Percentiles rank a stretch among this genome's conserved stretches.
These are phyloP conservation scores for Caenorhabditis uteleia DNA, from an alignment of 2,888 invertebrate species.

Conservation along the genomic window DNA sequence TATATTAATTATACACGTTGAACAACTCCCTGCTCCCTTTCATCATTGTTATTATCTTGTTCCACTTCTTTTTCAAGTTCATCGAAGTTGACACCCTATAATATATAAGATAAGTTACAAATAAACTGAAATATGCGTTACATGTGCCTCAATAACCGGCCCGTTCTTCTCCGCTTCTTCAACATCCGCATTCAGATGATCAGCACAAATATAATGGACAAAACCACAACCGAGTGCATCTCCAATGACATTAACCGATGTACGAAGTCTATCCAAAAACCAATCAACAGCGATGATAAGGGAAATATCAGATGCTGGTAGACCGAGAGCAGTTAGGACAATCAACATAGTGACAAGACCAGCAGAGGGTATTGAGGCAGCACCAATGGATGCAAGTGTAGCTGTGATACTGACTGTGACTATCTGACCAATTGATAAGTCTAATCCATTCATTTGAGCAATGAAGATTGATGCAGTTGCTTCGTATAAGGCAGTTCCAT, in stretches of 20 bases:
- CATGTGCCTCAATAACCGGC: constrained; percentile 33
- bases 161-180: constrained; percentile 31
- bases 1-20: no score
- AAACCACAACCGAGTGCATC: constrained; percentile 92
- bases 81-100: constrained; percentile 35
- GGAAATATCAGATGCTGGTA: constrained; percentile 72
- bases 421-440: constrained; percentile 82
- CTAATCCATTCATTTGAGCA: constrained; percentile 84
- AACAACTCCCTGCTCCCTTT: no score
- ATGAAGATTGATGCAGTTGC: constrained; percentile 86
- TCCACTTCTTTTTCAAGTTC: constrained; percentile 24
- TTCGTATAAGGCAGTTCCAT: constrained; percentile 77
- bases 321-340: constrained; percentile 72
- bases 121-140: constrained; percentile 2
- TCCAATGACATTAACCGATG: constrained; percentile 86
- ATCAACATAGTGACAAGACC: constrained; percentile 70
- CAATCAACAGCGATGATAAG: constrained; percentile 73
- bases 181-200: constrained; percentile 41
- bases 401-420: constrained; percentile 89
- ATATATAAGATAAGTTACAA: neutral
- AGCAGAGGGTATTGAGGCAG: constrained; percentile 81
- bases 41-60: constrained; percentile 14
- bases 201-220: constrained; percentile 73
- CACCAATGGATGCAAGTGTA: constrained; percentile 94
- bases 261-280: constrained; percentile 77